Conservation (phyloP, 2,888 invertebrate genomes). For the Galeopsomyia nigrocyanea region DNA sequence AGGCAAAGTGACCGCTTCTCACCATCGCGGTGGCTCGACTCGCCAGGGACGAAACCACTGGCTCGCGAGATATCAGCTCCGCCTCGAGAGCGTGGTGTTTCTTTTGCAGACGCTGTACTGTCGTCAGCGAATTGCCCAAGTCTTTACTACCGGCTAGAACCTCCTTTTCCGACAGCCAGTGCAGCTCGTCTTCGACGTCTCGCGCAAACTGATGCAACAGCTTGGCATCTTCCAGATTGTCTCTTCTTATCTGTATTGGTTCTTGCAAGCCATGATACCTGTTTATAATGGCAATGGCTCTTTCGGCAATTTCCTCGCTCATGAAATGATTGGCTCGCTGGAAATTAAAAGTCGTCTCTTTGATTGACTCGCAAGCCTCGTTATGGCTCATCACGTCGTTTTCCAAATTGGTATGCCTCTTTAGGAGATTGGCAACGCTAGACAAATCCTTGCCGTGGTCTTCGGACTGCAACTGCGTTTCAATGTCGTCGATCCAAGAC, state of each 20-base stretch:
- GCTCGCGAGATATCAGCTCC: slow-evolving; percentile 89
- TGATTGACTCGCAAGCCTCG: slow-evolving; percentile 84
- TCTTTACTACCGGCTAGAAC: slow-evolving; percentile 80
- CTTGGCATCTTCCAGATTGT: slow-evolving; percentile 92
- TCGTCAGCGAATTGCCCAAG: slow-evolving; percentile 76
- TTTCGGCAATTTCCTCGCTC: slow-evolving; percentile 85
- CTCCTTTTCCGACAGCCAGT: slow-evolving; percentile 89
- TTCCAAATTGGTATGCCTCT: slow-evolving; percentile 86
- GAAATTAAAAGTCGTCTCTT: slow-evolving; percentile 85
- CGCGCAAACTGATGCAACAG: slow-evolving; percentile 90
- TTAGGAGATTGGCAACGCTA: slow-evolving; percentile 86
- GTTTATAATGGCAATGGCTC: slow-evolving; percentile 78
- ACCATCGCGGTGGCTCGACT: slow-evolving; percentile 84
- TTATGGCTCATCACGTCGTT: slow-evolving; percentile 87
- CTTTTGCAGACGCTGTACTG: slow-evolving; percentile 91
- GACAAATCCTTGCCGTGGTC: slow-evolving; percentile 91
- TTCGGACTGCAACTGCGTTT: slow-evolving; percentile 80
- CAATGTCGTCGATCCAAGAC: slow-evolving; percentile 92
- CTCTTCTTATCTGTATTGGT: slow-evolving; percentile 90
- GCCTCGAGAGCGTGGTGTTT: slow-evolving; percentile 94
- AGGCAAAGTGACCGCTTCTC: slow-evolving; percentile 88
- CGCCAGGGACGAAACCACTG: slow-evolving; percentile 81
- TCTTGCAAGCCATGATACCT: slow-evolving; percentile 85
- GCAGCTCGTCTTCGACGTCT: slow-evolving; percentile 93
- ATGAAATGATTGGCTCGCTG: slow-evolving; percentile 88